Percentiles rank a stretch among this genome's conserved stretches.
Evolutionary conservation across 2,113 vertebrate species (phyloP).

Genomic region (Pluvianellus socialis): DNA sequence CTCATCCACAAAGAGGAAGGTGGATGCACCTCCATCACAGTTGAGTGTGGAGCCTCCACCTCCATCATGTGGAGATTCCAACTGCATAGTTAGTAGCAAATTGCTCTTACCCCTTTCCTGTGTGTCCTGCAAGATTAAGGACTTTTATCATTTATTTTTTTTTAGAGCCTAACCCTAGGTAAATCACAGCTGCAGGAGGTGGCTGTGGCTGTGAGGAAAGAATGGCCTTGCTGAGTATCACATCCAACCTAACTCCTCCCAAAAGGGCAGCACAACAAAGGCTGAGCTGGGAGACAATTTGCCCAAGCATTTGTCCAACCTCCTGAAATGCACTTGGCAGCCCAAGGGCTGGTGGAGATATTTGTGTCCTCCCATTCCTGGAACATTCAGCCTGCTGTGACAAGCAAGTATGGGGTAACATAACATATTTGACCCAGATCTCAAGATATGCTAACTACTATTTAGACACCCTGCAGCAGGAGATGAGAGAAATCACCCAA

Average conservation of each 20-base stretch:
- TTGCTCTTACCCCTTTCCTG: neutral
- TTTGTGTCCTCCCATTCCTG: neutral
- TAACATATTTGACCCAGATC: neutral
- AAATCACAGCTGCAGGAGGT: neutral
- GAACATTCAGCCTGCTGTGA: neutral
- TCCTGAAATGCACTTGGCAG: neutral
- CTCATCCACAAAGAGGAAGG: neutral
- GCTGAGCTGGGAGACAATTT: neutral
- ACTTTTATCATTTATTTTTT: neutral
- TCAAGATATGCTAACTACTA: neutral
- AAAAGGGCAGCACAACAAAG: neutral
- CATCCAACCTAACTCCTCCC: neutral
- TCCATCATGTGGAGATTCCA: neutral
- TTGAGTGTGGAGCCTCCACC: neutral
- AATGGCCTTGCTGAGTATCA: neutral
- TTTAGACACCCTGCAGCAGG: neutral
- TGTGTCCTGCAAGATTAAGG: neutral
- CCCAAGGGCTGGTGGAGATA: neutral
- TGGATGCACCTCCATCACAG: neutral
- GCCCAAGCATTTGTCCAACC: neutral
- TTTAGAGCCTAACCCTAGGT: neutral
- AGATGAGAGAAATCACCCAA: neutral
- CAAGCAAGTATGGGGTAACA: neutral
- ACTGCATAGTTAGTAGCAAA: constrained; percentile 40
- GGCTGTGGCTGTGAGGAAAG: neutral